Base-by-base conservation (phyloP, 1,140 invertebrate species). In the Drosophila triauraria region DNA sequence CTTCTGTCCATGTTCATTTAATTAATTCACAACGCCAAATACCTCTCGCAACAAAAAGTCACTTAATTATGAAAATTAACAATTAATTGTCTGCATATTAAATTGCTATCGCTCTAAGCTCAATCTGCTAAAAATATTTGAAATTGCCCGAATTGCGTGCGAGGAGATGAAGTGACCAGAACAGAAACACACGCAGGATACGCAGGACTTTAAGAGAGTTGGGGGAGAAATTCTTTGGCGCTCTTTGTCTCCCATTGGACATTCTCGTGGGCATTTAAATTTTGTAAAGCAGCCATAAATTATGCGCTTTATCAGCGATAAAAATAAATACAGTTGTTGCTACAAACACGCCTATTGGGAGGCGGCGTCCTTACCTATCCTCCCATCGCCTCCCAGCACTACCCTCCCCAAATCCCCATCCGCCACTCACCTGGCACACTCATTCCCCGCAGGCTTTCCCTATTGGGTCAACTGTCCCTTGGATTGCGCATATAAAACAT, bases 291-390 rank as follows among this genome's bases (percentile, higher is more conserved):
- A 90, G 85, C 85, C 75, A 90, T 90, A 90, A 90, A 90, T 90
- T 90, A 90, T 90, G 85, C 77, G 84, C 85, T 90, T 90, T 90
- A 90, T 90, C 85, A 90, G 86, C 85, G 85, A 90, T 90, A 90
- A 90, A 90, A 90, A 85, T 85, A 90, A 90, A 90, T 90, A 90
- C 85, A 90, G 85, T 90, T 90, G 85, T 82, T 81, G 74, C 78
- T 81, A 84, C 83, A 87, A 88, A 87, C 70, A 74, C 84, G 84
- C 84, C 84, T 87, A 90, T 70, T 78, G 82, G 84, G 83, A 74
- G 53, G 53, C 38, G 12, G 25, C 5, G 43, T 44, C 63, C 47
- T 42, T 50, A 59, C 53, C 53, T 30, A 38, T 51, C 40, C n/a
- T n/a, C 23, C 23, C 20, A 15, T 27, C 13, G 10, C 32, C n/a